phyloP scores from a whole-genome alignment of 1,140 invertebrate genomes.

The Wasmannia auropunctata region DNA sequence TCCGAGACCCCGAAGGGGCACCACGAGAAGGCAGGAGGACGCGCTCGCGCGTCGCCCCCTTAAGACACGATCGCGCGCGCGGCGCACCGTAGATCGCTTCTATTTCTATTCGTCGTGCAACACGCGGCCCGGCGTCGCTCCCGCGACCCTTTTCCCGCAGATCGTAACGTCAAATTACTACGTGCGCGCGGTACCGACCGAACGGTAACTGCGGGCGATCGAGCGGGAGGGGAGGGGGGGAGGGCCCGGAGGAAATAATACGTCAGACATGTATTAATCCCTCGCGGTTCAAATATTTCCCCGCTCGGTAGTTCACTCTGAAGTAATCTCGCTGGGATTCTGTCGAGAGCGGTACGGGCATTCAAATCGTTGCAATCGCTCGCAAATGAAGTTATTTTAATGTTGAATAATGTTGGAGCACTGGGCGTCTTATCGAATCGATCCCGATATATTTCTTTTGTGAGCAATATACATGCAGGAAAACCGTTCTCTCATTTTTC shows the following conservation, averaged over 20 bases:
- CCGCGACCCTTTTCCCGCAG: conserved; percentile 53
- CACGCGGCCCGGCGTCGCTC: conserved; percentile 52
- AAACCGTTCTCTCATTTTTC: not conserved
- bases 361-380: conserved; percentile 32
- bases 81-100: conserved; percentile 59
- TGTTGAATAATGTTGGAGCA: not conserved
- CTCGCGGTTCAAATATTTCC: conserved; percentile 58
- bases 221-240: not conserved
- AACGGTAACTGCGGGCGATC: conserved; percentile 54
- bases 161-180: conserved; percentile 71
- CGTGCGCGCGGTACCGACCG: conserved; percentile 54
- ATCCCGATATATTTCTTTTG: not conserved
- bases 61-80: not conserved
- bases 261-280: conserved; percentile 56
- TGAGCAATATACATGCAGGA: not conserved
- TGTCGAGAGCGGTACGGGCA: not conserved
- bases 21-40: conserved; percentile 28
- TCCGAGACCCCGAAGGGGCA: conserved; percentile 45
- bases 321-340: conserved; percentile 41
- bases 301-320: conserved; percentile 52
- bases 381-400: conserved; percentile 38
- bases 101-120: conserved; percentile 69
- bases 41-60: conserved; percentile 29
- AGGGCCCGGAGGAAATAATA: conserved; percentile 47
- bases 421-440: not conserved